Base-by-base conservation (phyloP, 2,888 invertebrate species). In the Ecdyonurus torrentis region DNA sequence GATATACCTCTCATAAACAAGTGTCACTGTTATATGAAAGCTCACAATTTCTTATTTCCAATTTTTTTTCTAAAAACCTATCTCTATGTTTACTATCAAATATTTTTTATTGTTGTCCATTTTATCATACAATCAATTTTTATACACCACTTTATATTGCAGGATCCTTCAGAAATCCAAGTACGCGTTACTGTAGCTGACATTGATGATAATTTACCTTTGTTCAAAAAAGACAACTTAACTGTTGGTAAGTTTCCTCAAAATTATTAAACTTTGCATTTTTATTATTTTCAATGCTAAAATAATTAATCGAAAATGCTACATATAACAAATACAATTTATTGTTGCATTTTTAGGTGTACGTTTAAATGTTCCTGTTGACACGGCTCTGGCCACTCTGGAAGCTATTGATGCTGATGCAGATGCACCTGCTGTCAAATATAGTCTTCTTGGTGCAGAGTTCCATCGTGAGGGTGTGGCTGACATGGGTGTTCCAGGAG, bases 131-230 rank as follows among this genome's bases (percentile, higher is more conserved):
- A n/a, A n/a, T n/a, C n/a, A n/a, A n/a, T n/a, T n/a, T n/a, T n/a
- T n/a, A n/a, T n/a, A n/a, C 18, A 63, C 25, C 63, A 52, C 65
- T 60, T 60, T 58, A 1, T 24, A 23, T 75, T 76, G 2, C 77
- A 85, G 75, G 86, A 88, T 69, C 81, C 83, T 0, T 83, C 86
- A 1, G 86, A 87, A 72, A 77, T 83, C 2, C 83, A 85, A 71
- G 76, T 88, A 0, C 70, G 81, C 0, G 76, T 89, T 1, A 81
- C 79, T 69, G 75, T 89, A 0, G 66, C 81, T 1, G 89, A 89
- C 67, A 78, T 87, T 20, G 89, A 89, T 68, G 89, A 89, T 68
- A 88, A 89, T 70, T 72, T 83, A 50, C 89, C 89, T 0, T 75
- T 79, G 66, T 89, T 89, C 65, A 78, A 78, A 23, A 77, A 80